Evolutionary conservation across 2,797 vertebrate species (phyloP).

Genomic region (Mionectes olivaceus): DNA sequence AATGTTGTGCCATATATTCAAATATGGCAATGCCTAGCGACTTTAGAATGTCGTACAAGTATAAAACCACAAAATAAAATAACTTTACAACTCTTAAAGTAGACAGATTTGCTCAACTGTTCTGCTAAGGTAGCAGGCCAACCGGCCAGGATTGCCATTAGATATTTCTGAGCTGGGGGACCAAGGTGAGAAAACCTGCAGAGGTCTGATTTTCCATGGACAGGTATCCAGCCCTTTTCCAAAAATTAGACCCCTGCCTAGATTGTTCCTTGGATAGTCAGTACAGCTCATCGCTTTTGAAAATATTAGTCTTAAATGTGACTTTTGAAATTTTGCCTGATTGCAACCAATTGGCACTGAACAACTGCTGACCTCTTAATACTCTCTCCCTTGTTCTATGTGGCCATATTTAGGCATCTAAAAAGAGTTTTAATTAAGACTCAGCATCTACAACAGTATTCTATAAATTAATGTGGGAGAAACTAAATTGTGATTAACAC

Average conservation of each 20-base stretch:
- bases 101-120: constrained; percentile 41
- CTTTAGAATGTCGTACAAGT: constrained; percentile 65
- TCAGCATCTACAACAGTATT: constrained; percentile 61
- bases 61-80: constrained; percentile 74
- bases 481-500: constrained; percentile 54
- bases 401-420: not conserved
- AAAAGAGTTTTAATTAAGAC: constrained; percentile 52
- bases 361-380: not conserved
- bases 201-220: constrained; percentile 20
- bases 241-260: constrained; percentile 22
- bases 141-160: not conserved
- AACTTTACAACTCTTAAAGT: constrained; percentile 64
- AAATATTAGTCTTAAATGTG: not conserved
- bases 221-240: constrained; percentile 39
- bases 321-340: not conserved
- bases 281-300: not conserved
- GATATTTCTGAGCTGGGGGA: not conserved
- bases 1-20: constrained; percentile 58
- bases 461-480: constrained; percentile 60
- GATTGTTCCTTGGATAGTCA: not conserved
- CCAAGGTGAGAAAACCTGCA: not conserved
- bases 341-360: not conserved
- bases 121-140: constrained; percentile 38
- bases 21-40: constrained; percentile 50
- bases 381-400: constrained; percentile 12